Evolutionary conservation across 1,140 invertebrate genomes (phyloP).

Genomic region (Leguminivora glycinivorella): DNA sequence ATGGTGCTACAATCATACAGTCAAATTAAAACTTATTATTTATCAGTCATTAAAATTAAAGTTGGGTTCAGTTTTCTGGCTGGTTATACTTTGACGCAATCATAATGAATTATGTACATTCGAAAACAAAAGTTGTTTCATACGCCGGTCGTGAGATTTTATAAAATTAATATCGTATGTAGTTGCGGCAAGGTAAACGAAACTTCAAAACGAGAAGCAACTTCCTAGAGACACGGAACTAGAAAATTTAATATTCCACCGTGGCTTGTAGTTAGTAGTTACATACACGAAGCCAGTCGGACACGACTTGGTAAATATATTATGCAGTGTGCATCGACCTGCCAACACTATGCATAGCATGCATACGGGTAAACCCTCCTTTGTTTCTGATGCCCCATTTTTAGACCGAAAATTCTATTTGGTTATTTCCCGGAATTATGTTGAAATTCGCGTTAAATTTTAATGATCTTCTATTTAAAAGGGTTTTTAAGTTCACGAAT

Average conservation of each 20-base stretch:
- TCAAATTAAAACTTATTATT: too few species aligned
- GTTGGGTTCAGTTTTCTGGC: neutral
- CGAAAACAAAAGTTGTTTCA: conserved; percentile 42
- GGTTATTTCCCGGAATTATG: neutral
- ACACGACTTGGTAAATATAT: conserved; percentile 17
- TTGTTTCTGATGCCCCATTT: neutral
- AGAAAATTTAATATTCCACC: conserved; percentile 67
- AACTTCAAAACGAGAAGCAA: conserved; percentile 61
- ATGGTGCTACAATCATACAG: too few species aligned
- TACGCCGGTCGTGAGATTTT: conserved; percentile 47
- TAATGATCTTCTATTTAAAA: neutral
- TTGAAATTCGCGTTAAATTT: neutral
- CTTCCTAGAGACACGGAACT: conserved; percentile 63
- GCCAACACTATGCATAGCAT: conserved; percentile 11
- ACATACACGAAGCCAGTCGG: conserved; percentile 17
- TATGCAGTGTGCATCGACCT: conserved; percentile 16
- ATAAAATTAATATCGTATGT: conserved; percentile 63
- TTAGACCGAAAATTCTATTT: conserved; percentile 3
- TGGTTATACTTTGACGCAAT: neutral
- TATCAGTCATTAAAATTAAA: too few species aligned
- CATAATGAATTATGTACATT: conserved; percentile 34
- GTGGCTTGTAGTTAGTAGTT: conserved; percentile 45
- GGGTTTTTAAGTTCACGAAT: neutral
- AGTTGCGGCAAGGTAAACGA: conserved; percentile 56
- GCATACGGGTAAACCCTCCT: neutral